Conservation (phyloP, 2,113 vertebrate species). For the Eulacestoma nigropectus region DNA sequence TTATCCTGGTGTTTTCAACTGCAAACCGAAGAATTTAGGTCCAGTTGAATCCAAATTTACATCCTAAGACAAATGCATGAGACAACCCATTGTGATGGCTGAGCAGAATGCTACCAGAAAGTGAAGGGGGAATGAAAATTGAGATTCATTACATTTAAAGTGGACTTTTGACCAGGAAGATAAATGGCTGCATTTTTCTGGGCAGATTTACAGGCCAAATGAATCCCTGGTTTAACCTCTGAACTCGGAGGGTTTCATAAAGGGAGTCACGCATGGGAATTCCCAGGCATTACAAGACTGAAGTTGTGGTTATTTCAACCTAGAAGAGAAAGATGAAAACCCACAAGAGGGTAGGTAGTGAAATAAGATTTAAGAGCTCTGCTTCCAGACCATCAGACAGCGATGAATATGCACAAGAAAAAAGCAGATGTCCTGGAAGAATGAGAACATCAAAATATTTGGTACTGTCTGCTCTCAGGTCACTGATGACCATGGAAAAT, state of each 20-base stretch:
- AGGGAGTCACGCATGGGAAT: background rate
- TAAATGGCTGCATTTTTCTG: background rate
- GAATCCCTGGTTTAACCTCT: slow-evolving; percentile 29
- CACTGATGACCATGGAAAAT: background rate
- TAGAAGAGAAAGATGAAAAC: background rate
- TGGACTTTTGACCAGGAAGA: background rate
- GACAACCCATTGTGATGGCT: background rate
- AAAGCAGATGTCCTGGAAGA: background rate
- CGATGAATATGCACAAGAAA: background rate
- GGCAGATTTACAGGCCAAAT: background rate
- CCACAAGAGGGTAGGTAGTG: background rate
- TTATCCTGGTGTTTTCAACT: background rate
- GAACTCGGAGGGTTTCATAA: background rate
- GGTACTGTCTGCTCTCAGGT: background rate
- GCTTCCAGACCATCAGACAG: background rate
- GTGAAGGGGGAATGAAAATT: background rate
- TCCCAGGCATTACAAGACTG: background rate
- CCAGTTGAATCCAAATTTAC: background rate
- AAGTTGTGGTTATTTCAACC: background rate
- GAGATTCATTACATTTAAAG: background rate
- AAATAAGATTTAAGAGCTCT: background rate
- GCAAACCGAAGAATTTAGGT: background rate
- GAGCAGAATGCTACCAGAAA: background rate
- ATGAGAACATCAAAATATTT: background rate
- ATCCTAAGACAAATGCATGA: background rate